Evolutionary conservation across 2,888 invertebrate species (phyloP).

Genomic region (Acrobasis suavella): DNA sequence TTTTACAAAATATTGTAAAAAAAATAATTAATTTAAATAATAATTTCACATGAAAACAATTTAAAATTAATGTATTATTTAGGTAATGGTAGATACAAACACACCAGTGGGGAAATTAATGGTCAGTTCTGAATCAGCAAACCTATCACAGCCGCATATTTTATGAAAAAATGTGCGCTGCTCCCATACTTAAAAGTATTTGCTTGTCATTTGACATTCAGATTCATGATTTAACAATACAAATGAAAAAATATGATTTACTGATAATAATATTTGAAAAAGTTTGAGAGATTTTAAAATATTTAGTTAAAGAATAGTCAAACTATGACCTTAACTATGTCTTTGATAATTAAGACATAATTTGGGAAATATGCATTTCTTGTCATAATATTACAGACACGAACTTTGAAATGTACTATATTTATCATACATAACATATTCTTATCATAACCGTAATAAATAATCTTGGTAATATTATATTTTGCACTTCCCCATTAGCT

Average conservation of each 20-base stretch:
- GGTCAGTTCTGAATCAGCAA: constrained; percentile 22
- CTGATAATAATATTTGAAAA: neutral
- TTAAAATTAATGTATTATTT: too few species aligned
- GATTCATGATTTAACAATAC: constrained; percentile 1
- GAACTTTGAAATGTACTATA: constrained; percentile 3
- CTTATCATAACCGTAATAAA: constrained; percentile 2
- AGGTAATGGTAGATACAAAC: too few species aligned
- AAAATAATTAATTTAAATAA: too few species aligned
- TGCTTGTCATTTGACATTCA: constrained; percentile 17
- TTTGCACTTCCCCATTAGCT: constrained; percentile 22
- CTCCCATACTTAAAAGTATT: constrained; percentile 24
- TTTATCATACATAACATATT: neutral
- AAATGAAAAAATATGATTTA: neutral
- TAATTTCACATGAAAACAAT: too few species aligned
- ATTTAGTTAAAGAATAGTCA: constrained; percentile 9
- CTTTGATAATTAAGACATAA: constrained; percentile 24
- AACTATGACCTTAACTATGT: constrained; percentile 23
- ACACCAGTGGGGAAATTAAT: neutral
- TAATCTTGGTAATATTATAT: constrained; percentile 19
- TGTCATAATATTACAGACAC: constrained; percentile 12
- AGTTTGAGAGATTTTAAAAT: neutral
- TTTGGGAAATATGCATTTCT: constrained; percentile 16
- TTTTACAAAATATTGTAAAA: too few species aligned
- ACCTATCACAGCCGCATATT: constrained; percentile 31
- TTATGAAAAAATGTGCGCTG: constrained; percentile 30